A percentile compares a stretch with the other conserved stretches of the same genome.
Conservation (phyloP, 2,113 vertebrate species). For the Menidia beryllina region DNA sequence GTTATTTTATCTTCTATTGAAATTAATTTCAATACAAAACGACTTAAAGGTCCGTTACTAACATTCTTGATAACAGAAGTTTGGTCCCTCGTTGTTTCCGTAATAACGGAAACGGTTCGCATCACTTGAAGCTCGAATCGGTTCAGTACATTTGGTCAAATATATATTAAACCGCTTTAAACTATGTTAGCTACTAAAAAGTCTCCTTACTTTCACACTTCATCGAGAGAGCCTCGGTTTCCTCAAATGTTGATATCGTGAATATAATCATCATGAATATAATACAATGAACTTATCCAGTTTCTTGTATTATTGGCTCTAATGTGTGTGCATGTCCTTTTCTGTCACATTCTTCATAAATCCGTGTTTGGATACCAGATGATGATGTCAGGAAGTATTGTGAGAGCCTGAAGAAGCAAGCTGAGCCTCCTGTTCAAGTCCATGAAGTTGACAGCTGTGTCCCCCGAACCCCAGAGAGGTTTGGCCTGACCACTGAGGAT, state of each 20-base stretch:
- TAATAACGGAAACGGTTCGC: background rate
- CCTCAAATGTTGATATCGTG: too few relatives aligned
- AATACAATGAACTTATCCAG: too few relatives aligned
- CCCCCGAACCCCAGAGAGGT: constrained; percentile 71
- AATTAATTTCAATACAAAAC: background rate
- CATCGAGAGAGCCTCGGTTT: too few relatives aligned
- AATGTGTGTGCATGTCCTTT: background rate
- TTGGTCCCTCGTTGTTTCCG: background rate
- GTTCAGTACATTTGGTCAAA: too few relatives aligned
- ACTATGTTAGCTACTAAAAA: too few relatives aligned
- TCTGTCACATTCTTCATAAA: background rate
- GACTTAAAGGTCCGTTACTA: too few relatives aligned
- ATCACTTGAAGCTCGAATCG: too few relatives aligned
- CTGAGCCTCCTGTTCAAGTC: constrained; percentile 88
- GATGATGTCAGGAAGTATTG: constrained; percentile 88
- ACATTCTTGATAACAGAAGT: too few relatives aligned
- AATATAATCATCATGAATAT: too few relatives aligned
- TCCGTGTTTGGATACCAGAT: constrained; percentile 48
- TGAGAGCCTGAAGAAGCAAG: constrained; percentile 65
- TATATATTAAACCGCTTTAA: too few relatives aligned
- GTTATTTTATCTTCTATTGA: background rate
- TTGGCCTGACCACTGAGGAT: constrained; percentile 87
- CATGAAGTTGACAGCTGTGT: constrained; percentile 90
- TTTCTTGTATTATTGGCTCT: background rate
- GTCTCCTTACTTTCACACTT: too few relatives aligned